These are phyloP conservation scores for Asarcornis scutulata DNA, from an alignment of 2,113 vertebrate genomes.

Conservation along the genomic window DNA sequence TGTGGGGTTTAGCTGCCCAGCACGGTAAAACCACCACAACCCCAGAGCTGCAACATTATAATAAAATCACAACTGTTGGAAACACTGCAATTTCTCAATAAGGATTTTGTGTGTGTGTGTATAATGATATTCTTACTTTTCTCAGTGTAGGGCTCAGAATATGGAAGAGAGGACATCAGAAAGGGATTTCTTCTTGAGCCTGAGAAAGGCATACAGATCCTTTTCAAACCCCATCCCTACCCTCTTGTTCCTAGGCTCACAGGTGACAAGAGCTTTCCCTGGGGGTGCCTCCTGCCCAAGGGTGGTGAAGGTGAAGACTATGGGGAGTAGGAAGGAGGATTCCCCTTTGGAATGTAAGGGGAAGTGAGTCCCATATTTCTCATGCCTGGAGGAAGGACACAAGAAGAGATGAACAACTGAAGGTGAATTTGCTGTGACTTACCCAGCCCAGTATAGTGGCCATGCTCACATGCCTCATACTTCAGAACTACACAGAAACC, in stretches of 20 bases:
- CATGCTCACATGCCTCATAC: rapidly evolving
- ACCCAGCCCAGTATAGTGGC: background rate
- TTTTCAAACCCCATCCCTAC: background rate
- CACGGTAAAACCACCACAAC: no score
- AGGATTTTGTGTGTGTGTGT: background rate
- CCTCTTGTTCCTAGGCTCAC: rapidly evolving
- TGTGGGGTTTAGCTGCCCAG: no score
- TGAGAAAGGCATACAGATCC: background rate
- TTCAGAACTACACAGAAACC: background rate
- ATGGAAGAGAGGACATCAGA: background rate
- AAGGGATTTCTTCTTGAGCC: background rate
- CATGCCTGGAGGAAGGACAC: background rate
- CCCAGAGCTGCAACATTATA: background rate
- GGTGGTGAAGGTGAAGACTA: rapidly evolving
- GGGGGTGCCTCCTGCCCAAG: background rate
- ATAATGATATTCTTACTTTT: background rate
- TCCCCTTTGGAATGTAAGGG: background rate
- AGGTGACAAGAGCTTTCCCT: background rate
- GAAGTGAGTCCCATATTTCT: background rate
- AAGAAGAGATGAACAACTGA: background rate
- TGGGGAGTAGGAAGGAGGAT: background rate
- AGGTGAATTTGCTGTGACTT: background rate
- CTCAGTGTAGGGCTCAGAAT: background rate
- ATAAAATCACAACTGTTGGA: background rate
- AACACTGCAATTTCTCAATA: background rate